Conservation (phyloP, 2,797 vertebrate genomes). For the Sebastiscus tertius region DNA sequence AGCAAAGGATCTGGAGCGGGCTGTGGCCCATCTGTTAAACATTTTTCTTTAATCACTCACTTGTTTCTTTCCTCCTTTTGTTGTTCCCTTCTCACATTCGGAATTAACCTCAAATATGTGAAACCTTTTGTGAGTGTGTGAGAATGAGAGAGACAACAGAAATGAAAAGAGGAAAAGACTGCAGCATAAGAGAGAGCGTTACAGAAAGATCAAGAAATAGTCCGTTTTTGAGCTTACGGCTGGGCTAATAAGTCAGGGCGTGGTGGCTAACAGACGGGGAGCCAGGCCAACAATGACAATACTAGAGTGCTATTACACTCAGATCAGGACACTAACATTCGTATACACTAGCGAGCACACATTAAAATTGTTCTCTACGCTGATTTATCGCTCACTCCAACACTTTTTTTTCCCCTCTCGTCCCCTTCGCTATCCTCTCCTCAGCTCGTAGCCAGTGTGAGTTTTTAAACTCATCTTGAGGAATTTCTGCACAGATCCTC, state of each 20-base stretch:
- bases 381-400: constrained; percentile 49
- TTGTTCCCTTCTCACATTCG: constrained; percentile 74
- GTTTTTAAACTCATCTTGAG: constrained; percentile 58
- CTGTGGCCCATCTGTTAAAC: constrained; percentile 82
- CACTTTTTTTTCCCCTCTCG: background rate
- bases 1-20: constrained; percentile 64
- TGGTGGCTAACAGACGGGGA: constrained; percentile 65
- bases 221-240: constrained; percentile 32
- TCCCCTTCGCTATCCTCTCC: constrained; percentile 20
- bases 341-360: constrained; percentile 11
- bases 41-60: constrained; percentile 82
- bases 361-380: constrained; percentile 37
- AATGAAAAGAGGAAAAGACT: constrained; percentile 25
- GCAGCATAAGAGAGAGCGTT: constrained; percentile 11
- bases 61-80: constrained; percentile 79
- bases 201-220: constrained; percentile 36
- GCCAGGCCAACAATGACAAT: constrained; percentile 70
- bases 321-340: constrained; percentile 30
- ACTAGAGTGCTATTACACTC: constrained; percentile 51
- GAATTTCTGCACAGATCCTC: constrained; percentile 68
- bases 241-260: constrained; percentile 69
- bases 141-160: constrained; percentile 20
- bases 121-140: constrained; percentile 35
- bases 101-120: constrained; percentile 72
- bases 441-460: constrained; percentile 23